Conservation (phyloP, 2,113 vertebrate genomes). For the Nothoprocta pentlandii region DNA sequence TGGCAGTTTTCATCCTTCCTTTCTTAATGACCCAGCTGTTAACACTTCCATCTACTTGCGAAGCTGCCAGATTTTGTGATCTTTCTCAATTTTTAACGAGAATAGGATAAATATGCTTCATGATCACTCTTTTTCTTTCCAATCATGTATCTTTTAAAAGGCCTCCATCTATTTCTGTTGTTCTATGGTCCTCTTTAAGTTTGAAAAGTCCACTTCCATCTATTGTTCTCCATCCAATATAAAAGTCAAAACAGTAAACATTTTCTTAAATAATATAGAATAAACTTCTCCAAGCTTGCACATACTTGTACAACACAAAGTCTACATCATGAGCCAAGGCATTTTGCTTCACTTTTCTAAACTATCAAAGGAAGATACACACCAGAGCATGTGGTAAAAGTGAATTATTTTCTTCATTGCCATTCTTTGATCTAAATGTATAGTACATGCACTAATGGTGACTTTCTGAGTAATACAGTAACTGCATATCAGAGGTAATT, state of each 20-base stretch:
- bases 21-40: neutral
- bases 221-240: neutral
- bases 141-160: neutral
- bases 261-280: neutral
- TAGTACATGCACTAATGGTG: neutral
- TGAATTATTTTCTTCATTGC: neutral
- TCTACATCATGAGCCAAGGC: neutral
- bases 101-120: neutral
- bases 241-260: neutral
- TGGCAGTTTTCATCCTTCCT: neutral
- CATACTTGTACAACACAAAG: neutral
- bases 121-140: neutral
- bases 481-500: neutral
- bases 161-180: neutral
- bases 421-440: neutral
- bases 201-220: neutral
- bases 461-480: neutral
- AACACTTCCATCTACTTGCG: neutral
- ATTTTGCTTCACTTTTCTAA: neutral
- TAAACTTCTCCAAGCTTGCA: neutral
- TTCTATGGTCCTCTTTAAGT: neutral
- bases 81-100: neutral
- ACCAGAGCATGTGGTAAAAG: neutral
- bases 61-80: neutral
- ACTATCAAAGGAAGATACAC: neutral